These are phyloP conservation scores for Trichogramma evanescens DNA, from an alignment of 2,888 invertebrate genomes.

Conservation along the genomic window DNA sequence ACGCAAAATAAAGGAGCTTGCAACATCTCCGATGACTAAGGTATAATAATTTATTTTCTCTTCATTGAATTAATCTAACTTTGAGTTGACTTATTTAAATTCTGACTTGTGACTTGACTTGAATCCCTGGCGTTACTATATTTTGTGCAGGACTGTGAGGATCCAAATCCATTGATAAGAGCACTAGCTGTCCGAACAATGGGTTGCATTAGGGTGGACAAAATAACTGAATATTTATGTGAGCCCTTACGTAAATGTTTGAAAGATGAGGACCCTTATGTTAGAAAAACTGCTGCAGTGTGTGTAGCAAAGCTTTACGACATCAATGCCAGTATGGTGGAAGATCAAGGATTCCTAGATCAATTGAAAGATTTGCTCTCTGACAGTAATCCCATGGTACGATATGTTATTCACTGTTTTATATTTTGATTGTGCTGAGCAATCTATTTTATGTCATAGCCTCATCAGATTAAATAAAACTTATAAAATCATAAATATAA, in stretches of 20 bases:
- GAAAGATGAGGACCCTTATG: conserved; percentile 95
- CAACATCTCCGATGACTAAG: conserved; percentile 49
- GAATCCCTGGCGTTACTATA: conserved; percentile 49
- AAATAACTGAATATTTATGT: conserved; percentile 98
- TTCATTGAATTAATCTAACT: conserved; percentile 23
- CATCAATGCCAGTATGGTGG: conserved; percentile 65
- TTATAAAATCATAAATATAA: neutral
- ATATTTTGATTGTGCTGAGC: neutral
- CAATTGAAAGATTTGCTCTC: conserved; percentile 93
- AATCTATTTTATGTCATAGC: neutral
- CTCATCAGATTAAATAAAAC: neutral
- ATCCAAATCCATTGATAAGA: conserved; percentile 96
- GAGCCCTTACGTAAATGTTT: conserved; percentile 92
- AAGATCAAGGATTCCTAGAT: conserved; percentile 92
- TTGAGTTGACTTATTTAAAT: conserved; percentile 30
- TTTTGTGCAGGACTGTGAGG: conserved; percentile 88
- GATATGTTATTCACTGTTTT: neutral
- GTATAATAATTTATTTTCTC: conserved; percentile 42
- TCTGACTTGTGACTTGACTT: conserved; percentile 43
- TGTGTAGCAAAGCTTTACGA: conserved; percentile 99
- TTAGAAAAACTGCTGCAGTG: conserved; percentile 97
- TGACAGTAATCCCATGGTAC: conserved; percentile 98
- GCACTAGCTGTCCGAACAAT: conserved; percentile 97
- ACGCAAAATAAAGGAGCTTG: conserved; percentile 47
- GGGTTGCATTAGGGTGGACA: conserved; percentile 99